Conservation (phyloP, 2,888 invertebrate species). For the Acleris laterana region DNA sequence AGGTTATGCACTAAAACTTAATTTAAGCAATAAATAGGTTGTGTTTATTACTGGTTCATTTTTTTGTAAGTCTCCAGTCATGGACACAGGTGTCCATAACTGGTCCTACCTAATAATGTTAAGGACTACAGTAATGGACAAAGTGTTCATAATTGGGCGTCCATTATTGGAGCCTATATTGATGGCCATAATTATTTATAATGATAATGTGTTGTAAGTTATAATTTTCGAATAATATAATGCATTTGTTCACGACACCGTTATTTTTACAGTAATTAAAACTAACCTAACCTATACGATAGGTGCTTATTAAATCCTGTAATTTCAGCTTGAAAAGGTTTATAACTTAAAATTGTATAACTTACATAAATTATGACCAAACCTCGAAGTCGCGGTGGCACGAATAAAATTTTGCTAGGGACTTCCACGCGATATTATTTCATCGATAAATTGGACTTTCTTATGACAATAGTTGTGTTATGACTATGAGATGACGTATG, state of each 20-base stretch:
- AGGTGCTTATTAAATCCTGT: not conserved
- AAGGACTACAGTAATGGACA: not conserved
- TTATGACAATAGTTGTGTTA: too few species aligned
- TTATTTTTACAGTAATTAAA: not conserved
- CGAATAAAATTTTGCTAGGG: too few species aligned
- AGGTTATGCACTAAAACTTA: not conserved
- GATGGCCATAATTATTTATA: not conserved
- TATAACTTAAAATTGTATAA: not conserved
- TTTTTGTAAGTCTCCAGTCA: not conserved
- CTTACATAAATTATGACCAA: slow-evolving; percentile 1
- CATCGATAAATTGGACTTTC: too few species aligned
- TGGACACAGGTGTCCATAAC: not conserved
- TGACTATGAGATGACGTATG: too few species aligned
- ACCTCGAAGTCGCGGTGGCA: too few species aligned
- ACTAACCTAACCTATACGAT: not conserved
- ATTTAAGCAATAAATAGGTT: not conserved
- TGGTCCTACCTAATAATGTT: not conserved
- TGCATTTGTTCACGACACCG: not conserved
- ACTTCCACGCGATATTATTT: too few species aligned
- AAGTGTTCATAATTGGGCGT: not conserved
- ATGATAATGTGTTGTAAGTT: not conserved
- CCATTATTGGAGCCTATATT: not conserved
- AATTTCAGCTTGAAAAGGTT: not conserved
- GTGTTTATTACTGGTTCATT: too few species aligned
- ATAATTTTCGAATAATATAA: not conserved